These are phyloP conservation scores for Pampus argenteus DNA, from an alignment of 2,797 vertebrate genomes.

Conservation along the genomic window DNA sequence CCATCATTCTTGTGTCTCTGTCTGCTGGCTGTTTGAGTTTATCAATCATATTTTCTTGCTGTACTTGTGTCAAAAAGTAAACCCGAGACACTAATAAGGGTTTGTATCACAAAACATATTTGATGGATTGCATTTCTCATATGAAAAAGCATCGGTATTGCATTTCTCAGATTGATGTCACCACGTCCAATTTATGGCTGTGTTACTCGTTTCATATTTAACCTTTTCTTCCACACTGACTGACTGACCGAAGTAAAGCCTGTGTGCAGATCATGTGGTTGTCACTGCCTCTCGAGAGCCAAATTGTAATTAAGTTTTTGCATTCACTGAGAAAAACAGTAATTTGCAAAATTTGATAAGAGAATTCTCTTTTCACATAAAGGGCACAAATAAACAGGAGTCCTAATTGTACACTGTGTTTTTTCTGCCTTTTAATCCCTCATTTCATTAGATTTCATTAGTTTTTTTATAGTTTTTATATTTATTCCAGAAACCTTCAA, in stretches of 20 bases:
- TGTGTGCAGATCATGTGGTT: not conserved
- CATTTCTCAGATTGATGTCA: constrained; percentile 57
- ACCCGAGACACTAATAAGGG: not conserved
- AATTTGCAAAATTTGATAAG: constrained; percentile 23
- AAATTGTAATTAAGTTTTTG: constrained; percentile 35
- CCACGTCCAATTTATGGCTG: constrained; percentile 44
- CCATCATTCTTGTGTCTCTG: no score
- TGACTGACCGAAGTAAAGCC: no score
- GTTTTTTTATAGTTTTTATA: no score
- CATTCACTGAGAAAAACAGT: constrained; percentile 16
- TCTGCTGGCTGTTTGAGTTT: constrained; percentile 1
- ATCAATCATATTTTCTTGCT: not conserved
- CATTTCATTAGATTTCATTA: no score
- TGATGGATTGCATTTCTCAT: constrained; percentile 42
- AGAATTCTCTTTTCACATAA: constrained; percentile 23
- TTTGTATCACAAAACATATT: constrained; percentile 1
- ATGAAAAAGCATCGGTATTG: constrained; percentile 39
- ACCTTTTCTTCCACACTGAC: constrained; percentile 38
- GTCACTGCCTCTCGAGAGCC: constrained; percentile 15
- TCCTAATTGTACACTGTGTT: constrained; percentile 9
- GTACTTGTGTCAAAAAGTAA: not conserved
- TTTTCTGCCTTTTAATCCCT: not conserved
- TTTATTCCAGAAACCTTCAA: not conserved
- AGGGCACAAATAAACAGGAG: constrained; percentile 1
- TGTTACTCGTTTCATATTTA: constrained; percentile 49